Evolutionary conservation across 2,888 invertebrate genomes (phyloP), one percentile per base, ranked within the genome.

Genomic region (Smittia aterrima): DNA sequence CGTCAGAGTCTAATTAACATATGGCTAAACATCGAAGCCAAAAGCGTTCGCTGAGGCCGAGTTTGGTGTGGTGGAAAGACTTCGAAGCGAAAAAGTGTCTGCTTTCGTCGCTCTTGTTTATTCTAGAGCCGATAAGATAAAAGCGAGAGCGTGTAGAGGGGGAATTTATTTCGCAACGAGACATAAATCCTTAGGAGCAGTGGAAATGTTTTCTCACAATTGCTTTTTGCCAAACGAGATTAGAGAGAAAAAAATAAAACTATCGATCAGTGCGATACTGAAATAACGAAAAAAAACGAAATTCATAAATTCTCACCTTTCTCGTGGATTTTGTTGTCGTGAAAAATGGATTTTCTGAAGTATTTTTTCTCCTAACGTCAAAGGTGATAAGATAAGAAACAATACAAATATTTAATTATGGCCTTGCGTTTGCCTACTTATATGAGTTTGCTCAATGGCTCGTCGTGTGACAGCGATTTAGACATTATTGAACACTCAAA

Each of bases 1-100:
- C 58, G 58, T 58, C 58, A 58, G 18, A 58, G 20, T 20, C 58
- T 58, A 58, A 58, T 58, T 58, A 58, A 58, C 58, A 58, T 58
- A 58, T 58, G 58, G 58, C 58, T 9, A 18, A 58, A 20, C 22
- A 20, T 58, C 18, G 22, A 58, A 58, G 16, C n/a, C 18, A 4
- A 58, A 58, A 4, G 47, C 2, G 2, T 13, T 16, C 2, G 16
- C 47, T 22, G 38, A 38, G 7, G 38, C 38, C 38, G 38, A n/a
- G n/a, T n/a, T n/a, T n/a, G n/a, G 11, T 47, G n/a, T 47, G 58
- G 16, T 58, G 22, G 20, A 58, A 58, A 58, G 58, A 16, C 16
- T 7, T 47, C 22, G 20, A 58, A 38, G 11, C n/a, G n/a, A n/a
- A 47, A 18, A 47, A 47, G n/a, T n/a, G 47, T 11, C 47, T 47